Evolutionary conservation across 2,888 invertebrate genomes (phyloP).

Genomic region (Clivina fossor): DNA sequence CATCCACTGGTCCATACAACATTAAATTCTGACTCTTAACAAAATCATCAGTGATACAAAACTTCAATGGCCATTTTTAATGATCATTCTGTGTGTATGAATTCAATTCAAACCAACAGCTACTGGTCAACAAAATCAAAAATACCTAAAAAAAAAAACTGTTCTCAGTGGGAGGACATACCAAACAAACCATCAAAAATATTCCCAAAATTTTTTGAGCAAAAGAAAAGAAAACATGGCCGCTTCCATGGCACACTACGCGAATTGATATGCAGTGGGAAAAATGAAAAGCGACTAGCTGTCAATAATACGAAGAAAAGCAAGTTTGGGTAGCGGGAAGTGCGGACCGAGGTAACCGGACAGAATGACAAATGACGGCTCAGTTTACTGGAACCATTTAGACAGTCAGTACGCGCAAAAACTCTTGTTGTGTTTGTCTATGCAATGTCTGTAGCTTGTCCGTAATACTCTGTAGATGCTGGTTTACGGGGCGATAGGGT

Average conservation of each 20-base stretch:
- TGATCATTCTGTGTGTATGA: too few relatives aligned
- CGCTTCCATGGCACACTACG: background rate
- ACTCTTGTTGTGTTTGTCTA: conserved; percentile 19
- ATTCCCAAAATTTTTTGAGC: conserved; percentile 10
- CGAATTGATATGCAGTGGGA: conserved; percentile 34
- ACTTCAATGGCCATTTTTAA: too few relatives aligned
- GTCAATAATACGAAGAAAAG: conserved; percentile 35
- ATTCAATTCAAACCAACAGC: too few relatives aligned
- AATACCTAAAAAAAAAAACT: too few relatives aligned
- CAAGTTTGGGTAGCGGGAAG: conserved; percentile 15
- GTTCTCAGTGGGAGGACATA: too few relatives aligned
- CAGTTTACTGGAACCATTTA: conserved; percentile 33
- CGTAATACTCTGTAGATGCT: background rate
- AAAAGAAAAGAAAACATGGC: conserved; percentile 28
- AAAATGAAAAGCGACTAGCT: conserved; percentile 35
- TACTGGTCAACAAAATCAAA: too few relatives aligned
- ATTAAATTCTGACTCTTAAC: too few relatives aligned
- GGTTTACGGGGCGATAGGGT: conserved; percentile 16
- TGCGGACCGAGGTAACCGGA: conserved; percentile 6
- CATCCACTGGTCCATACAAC: too few relatives aligned
- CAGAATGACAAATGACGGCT: conserved; percentile 30
- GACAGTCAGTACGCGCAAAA: conserved; percentile 32
- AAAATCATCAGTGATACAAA: too few relatives aligned
- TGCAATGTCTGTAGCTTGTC: too few relatives aligned
- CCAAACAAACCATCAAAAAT: too few relatives aligned